Conservation (phyloP, 2,888 invertebrate species). For the Hydriomena furcata region DNA sequence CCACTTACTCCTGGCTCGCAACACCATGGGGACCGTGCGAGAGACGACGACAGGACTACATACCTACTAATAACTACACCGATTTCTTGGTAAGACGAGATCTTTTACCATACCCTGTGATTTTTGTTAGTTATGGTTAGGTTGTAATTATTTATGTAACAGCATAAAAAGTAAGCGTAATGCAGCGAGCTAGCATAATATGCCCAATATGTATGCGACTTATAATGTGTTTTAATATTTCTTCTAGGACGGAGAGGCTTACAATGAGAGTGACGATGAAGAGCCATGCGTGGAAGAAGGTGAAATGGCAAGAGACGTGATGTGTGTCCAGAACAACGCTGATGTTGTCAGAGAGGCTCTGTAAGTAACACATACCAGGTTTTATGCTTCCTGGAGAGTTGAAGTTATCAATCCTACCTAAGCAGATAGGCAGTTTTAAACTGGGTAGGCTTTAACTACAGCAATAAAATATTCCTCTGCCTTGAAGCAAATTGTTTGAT, state of each 20-base stretch:
- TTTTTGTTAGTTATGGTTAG: neutral
- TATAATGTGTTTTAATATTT: neutral
- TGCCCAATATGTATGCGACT: too few relatives aligned
- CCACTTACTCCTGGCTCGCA: constrained; percentile 84
- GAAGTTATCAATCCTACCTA: too few relatives aligned
- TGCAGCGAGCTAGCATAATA: too few relatives aligned
- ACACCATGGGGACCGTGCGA: constrained; percentile 84
- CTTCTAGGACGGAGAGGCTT: constrained; percentile 64
- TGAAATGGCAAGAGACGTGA: constrained; percentile 77
- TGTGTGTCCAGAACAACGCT: constrained; percentile 84
- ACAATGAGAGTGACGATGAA: constrained; percentile 68
- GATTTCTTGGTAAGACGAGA: constrained; percentile 57
- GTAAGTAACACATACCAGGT: constrained; percentile 57
- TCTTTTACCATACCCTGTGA: neutral
- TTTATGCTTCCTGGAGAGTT: too few relatives aligned
- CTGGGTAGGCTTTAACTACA: too few relatives aligned
- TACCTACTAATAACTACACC: constrained; percentile 65
- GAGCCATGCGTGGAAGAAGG: constrained; percentile 77
- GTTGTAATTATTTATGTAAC: too few relatives aligned
- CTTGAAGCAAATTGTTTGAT: neutral
- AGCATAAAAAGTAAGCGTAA: too few relatives aligned
- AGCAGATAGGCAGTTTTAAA: too few relatives aligned
- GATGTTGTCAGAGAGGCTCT: constrained; percentile 78
- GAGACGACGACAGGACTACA: constrained; percentile 62
- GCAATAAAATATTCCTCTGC: too few relatives aligned